These are phyloP conservation scores for Thaumatotibia leucotreta DNA, from an alignment of 1,140 invertebrate genomes.

Conservation along the genomic window DNA sequence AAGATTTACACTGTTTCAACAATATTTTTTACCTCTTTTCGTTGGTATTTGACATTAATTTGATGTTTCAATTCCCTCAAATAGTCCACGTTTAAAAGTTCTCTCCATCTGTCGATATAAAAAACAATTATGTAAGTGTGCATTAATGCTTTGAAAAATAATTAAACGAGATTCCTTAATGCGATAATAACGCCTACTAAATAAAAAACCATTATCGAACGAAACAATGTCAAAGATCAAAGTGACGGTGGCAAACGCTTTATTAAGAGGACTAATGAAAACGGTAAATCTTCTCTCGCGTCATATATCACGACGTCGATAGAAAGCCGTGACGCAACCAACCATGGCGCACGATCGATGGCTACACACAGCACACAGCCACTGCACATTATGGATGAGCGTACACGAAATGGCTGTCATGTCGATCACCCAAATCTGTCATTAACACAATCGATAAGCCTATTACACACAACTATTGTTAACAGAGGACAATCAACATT, in stretches of 20 bases:
- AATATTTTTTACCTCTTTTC: constrained; percentile 52
- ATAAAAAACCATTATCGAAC: constrained; percentile 19
- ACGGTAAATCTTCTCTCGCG: constrained; percentile 31
- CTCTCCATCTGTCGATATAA: constrained; percentile 52
- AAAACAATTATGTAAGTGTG: constrained; percentile 1
- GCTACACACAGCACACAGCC: constrained; percentile 16
- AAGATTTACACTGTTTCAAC: too few relatives aligned
- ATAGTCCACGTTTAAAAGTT: constrained; percentile 51
- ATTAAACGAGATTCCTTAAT: not conserved
- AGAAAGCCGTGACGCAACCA: constrained; percentile 43
- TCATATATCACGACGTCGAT: constrained; percentile 19
- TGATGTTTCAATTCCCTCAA: constrained; percentile 60
- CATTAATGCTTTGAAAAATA: not conserved
- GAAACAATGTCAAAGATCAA: constrained; percentile 24
- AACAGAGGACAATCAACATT: not conserved
- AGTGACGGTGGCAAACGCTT: constrained; percentile 19
- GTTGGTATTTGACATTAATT: constrained; percentile 53
- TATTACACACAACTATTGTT: not conserved
- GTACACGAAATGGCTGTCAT: not conserved
- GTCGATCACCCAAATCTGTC: constrained; percentile 8
- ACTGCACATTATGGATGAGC: constrained; percentile 7
- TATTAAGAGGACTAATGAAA: constrained; percentile 33
- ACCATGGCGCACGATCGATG: constrained; percentile 17
- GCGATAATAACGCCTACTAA: constrained; percentile 11
- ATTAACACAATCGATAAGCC: not conserved